Evolutionary conservation across 2,113 vertebrate species (phyloP).

Genomic region (Mirounga angustirostris): DNA sequence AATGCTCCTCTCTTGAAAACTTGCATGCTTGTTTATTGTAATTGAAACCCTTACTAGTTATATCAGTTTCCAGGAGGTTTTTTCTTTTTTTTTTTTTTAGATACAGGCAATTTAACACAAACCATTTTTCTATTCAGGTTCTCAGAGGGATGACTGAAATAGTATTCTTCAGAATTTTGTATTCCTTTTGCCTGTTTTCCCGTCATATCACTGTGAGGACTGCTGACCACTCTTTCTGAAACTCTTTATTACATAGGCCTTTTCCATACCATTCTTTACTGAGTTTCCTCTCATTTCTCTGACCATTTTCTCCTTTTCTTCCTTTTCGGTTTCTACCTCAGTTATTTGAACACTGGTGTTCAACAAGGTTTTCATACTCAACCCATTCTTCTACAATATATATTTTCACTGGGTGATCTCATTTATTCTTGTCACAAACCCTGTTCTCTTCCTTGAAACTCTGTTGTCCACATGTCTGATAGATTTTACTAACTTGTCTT

Average conservation of each 20-base stretch:
- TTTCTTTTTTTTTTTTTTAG: background rate
- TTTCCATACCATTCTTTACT: background rate
- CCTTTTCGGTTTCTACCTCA: background rate
- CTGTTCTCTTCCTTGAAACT: background rate
- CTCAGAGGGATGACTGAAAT: background rate
- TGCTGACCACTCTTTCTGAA: background rate
- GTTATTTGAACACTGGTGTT: background rate
- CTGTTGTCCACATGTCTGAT: background rate
- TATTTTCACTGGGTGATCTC: background rate
- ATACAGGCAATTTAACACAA: background rate
- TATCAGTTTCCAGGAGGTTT: background rate
- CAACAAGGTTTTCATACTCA: background rate
- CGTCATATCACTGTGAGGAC: background rate
- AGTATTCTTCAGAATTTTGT: background rate
- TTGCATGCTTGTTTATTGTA: background rate
- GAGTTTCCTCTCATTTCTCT: background rate
- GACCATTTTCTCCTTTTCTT: background rate
- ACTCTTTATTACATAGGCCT: accelerated
- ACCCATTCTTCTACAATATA: background rate
- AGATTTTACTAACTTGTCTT: background rate
- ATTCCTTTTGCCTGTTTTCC: background rate
- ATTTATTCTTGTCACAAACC: background rate
- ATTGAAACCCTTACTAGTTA: background rate
- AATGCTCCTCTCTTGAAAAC: background rate
- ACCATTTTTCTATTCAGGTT: background rate